These are phyloP conservation scores for Dryas iulia DNA, from an alignment of 1,140 invertebrate genomes.

Conservation along the genomic window DNA sequence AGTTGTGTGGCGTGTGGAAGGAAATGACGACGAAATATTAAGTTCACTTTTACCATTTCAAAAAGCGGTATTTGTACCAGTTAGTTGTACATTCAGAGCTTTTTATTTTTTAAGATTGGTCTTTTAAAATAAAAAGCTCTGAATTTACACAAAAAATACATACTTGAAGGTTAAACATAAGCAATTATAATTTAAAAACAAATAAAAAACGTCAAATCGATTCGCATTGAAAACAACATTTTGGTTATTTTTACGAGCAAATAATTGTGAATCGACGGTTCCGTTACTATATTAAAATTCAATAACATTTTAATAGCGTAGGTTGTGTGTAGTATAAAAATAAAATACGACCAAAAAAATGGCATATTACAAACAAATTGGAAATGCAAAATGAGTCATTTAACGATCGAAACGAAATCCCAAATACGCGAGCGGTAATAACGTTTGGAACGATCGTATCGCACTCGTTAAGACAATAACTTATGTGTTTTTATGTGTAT, in stretches of 20 bases:
- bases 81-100: too few relatives aligned
- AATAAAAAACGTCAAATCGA: not conserved
- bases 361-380: conserved; percentile 21
- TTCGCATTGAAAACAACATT: conserved; percentile 5
- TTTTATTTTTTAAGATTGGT: too few relatives aligned
- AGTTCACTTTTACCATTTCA: too few relatives aligned
- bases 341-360: not conserved
- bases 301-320: conserved; percentile 15
- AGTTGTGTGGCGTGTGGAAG: too few relatives aligned
- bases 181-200: conserved; percentile 9
- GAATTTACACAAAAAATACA: not conserved
- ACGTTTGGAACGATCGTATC: conserved; percentile 36
- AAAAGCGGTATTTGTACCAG: too few relatives aligned
- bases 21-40: too few relatives aligned
- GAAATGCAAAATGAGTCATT: conserved; percentile 26
- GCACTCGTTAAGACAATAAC: conserved; percentile 27
- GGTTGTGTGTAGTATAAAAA: not conserved
- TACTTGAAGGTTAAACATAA: conserved; percentile 2
- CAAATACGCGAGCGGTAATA: conserved; percentile 32
- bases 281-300: conserved; percentile 4
- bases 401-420: conserved; percentile 21
- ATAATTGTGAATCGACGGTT: conserved; percentile 1
- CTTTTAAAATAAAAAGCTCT: too few relatives aligned
- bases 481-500: conserved; percentile 74
- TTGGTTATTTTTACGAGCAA: conserved; percentile 1